Conservation (phyloP, 2,113 vertebrate species). For the Calyptomena viridis region DNA sequence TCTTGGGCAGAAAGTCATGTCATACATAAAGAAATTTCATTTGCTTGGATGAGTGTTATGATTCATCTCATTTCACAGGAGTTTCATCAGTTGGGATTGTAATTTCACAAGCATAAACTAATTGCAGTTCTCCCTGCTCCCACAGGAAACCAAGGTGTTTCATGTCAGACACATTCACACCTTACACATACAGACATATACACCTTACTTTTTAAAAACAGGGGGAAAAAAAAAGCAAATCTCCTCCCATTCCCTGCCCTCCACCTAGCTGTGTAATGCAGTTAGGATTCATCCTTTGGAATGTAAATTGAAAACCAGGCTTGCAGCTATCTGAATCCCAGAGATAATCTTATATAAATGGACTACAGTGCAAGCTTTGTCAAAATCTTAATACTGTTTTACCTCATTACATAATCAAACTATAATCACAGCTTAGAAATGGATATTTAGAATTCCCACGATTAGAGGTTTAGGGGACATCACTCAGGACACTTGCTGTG, state of each 20-base stretch:
- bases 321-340: slow-evolving; percentile 20
- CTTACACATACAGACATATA: neutral
- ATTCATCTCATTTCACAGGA: neutral
- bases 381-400: slow-evolving; percentile 17
- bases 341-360: slow-evolving; percentile 38
- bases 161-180: neutral
- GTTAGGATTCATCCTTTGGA: neutral
- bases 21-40: neutral
- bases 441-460: neutral
- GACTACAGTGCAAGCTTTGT: neutral
- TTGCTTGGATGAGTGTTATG: neutral
- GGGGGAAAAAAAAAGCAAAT: neutral
- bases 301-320: slow-evolving; percentile 21
- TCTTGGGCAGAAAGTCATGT: neutral
- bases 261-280: neutral
- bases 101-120: slow-evolving; percentile 1
- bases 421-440: neutral
- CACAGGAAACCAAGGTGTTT: neutral
- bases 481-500: neutral
- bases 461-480: neutral
- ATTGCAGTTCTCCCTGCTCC: neutral
- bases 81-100: neutral
- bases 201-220: neutral
- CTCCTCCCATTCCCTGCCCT: neutral
- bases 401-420: slow-evolving; percentile 9